phyloP scores from a whole-genome alignment of 2,797 vertebrate species.

The Gymnodraco acuticeps region DNA sequence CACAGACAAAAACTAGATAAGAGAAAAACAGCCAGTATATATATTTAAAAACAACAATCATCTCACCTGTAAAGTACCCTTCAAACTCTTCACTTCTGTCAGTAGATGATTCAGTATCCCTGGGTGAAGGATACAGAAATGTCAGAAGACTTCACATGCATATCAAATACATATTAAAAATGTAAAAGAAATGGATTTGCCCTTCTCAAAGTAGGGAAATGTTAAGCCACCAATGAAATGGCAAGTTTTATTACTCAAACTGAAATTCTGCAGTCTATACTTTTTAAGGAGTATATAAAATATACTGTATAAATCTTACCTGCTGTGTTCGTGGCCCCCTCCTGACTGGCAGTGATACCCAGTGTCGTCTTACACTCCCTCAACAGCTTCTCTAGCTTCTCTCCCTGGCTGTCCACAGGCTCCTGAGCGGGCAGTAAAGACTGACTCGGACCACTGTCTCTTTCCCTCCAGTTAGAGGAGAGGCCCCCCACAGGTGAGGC shows the following conservation, averaged over 20 bases:
- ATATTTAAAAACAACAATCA: slow-evolving; percentile 6
- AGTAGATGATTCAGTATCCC: slow-evolving; percentile 79
- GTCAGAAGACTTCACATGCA: slow-evolving; percentile 48
- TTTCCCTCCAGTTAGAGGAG: slow-evolving; percentile 63
- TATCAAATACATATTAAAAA: slow-evolving; percentile 40
- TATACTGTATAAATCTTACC: slow-evolving; percentile 61
- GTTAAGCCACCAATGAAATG: slow-evolving; percentile 10
- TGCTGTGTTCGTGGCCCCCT: slow-evolving; percentile 56
- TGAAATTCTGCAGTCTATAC: background rate
- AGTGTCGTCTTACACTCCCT: slow-evolving; percentile 76
- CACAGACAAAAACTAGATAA: background rate
- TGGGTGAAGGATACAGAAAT: slow-evolving; percentile 65
- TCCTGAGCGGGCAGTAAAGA: slow-evolving; percentile 41
- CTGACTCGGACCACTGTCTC: slow-evolving; percentile 72
- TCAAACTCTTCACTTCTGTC: slow-evolving; percentile 78
- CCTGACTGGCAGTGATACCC: slow-evolving; percentile 56
- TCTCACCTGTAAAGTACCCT: slow-evolving; percentile 81
- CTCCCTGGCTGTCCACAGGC: slow-evolving; percentile 33
- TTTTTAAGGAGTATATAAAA: background rate
- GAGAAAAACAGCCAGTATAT: background rate
- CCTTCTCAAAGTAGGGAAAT: slow-evolving; percentile 34
- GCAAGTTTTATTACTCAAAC: slow-evolving; percentile 5
- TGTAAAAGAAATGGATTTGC: slow-evolving; percentile 42
- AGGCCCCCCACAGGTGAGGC: slow-evolving; percentile 43
- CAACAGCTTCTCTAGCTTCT: slow-evolving; percentile 74